Evolutionary conservation across 1,140 invertebrate species (phyloP).

Genomic region (Ceratina japonica): DNA sequence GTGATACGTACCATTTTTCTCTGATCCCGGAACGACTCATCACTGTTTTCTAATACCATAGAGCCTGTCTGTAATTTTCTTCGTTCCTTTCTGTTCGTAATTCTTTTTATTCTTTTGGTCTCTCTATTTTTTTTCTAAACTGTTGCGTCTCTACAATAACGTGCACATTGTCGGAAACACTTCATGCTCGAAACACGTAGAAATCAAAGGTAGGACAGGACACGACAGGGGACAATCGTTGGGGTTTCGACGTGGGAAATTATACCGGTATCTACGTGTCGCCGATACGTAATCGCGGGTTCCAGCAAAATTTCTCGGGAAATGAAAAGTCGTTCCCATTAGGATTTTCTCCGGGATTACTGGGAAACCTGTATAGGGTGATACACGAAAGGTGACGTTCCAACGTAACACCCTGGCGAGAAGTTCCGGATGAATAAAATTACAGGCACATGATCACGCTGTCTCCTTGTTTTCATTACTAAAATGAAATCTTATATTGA

Average conservation of each 20-base stretch:
- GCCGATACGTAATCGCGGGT: neutral
- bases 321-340: neutral
- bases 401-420: too few relatives aligned
- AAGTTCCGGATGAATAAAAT: too few relatives aligned
- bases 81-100: neutral
- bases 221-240: neutral
- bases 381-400: constrained; percentile 26
- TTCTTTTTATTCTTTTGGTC: neutral
- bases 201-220: constrained; percentile 22
- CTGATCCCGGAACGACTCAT: neutral
- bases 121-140: neutral
- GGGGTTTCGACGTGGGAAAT: neutral
- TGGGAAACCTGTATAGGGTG: too few relatives aligned
- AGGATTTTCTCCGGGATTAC: neutral
- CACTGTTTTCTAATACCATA: constrained; percentile 11
- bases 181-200: constrained; percentile 28
- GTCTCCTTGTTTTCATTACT: too few relatives aligned
- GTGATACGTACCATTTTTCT: constrained; percentile 4
- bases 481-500: too few relatives aligned
- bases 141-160: constrained; percentile 2
- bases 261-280: neutral
- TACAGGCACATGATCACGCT: too few relatives aligned
- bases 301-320: neutral
- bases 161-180: constrained; percentile 38
- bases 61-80: constrained; percentile 12